Conservation (phyloP, 2,888 invertebrate genomes). For the Allygus modestus region DNA sequence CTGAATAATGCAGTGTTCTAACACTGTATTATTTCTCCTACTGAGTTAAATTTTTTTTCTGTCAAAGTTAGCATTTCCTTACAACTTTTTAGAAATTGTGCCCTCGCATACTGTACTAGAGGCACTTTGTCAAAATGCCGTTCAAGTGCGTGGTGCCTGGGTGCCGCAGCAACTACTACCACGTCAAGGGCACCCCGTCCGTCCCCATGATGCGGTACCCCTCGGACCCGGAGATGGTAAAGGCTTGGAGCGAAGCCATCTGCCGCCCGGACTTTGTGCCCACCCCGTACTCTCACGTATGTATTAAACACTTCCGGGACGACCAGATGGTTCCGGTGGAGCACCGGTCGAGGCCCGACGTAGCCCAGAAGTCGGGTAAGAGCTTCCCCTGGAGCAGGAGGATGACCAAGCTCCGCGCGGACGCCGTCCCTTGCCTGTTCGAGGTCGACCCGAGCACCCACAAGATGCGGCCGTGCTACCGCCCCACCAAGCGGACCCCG, state of each 20-base stretch:
- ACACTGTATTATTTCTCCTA: no score
- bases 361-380: background rate
- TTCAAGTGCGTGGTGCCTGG: slow-evolving; percentile 53
- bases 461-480: slow-evolving; percentile 18
- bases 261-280: slow-evolving; percentile 45
- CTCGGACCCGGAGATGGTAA: slow-evolving; percentile 3
- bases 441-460: slow-evolving; percentile 35
- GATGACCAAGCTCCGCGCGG: background rate
- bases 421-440: slow-evolving; percentile 57
- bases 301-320: slow-evolving; percentile 60
- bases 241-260: slow-evolving; percentile 56
- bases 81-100: no score
- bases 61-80: no score
- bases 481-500: background rate
- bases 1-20: no score
- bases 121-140: background rate
- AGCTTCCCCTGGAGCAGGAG: background rate
- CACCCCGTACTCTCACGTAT: slow-evolving; percentile 52
- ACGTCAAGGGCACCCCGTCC: slow-evolving; percentile 32
- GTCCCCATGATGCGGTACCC: slow-evolving; percentile 59
- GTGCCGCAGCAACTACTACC: slow-evolving; percentile 55
- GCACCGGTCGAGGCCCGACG: no score
- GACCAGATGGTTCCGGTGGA: slow-evolving; percentile 15
- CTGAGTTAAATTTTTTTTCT: no score
- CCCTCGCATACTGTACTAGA: no score